phyloP scores from a whole-genome alignment of 1,140 invertebrate species.

The Contarinia nasturtii region DNA sequence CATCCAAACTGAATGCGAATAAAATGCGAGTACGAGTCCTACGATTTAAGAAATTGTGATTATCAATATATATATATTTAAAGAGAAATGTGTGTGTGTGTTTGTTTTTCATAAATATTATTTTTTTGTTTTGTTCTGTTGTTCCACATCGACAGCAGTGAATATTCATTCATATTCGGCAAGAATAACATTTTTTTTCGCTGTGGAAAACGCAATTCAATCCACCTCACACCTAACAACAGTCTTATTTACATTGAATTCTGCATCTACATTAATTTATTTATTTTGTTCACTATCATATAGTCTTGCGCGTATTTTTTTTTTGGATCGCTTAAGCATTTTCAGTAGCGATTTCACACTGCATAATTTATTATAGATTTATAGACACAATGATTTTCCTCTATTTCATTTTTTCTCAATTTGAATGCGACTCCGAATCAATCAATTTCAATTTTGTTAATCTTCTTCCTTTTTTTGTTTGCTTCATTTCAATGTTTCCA shows the following conservation, averaged over 20 bases:
- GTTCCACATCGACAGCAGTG: not conserved
- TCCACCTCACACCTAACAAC: not conserved
- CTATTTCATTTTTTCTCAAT: too few relatives aligned
- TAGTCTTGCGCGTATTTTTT: slow-evolving; percentile 7
- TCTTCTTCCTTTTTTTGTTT: too few relatives aligned
- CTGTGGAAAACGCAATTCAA: not conserved
- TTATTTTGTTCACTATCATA: not conserved
- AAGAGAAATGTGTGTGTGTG: not conserved
- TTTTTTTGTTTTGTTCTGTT: too few relatives aligned
- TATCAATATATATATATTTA: slow-evolving; percentile 8
- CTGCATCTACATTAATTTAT: not conserved
- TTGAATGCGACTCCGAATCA: too few relatives aligned
- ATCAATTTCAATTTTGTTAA: too few relatives aligned
- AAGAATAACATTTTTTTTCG: not conserved
- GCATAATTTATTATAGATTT: too few relatives aligned
- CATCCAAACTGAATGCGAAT: not conserved
- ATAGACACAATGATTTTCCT: too few relatives aligned
- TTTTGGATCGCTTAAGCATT: not conserved
- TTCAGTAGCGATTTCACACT: not conserved
- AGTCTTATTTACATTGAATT: not conserved
- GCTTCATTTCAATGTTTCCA: too few relatives aligned
- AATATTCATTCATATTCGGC: not conserved
- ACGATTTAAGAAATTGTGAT: not conserved
- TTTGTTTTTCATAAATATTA: slow-evolving; percentile 4
- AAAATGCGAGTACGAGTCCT: not conserved